Evolutionary conservation across 23 tunicate species (phyloP).

Genomic region (Halocynthia aurantium): DNA sequence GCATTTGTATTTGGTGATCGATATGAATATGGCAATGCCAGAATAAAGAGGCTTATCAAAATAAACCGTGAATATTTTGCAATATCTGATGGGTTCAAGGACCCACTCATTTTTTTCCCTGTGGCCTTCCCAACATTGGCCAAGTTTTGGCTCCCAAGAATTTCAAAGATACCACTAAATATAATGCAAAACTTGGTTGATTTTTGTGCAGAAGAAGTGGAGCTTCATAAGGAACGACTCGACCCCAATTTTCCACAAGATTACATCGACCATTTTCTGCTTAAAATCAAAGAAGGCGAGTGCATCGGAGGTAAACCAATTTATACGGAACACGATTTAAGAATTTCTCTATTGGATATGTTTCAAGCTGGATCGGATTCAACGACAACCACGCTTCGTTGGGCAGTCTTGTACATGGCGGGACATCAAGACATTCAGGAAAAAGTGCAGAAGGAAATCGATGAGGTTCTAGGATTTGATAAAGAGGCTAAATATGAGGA

Average conservation of each 20-base stretch:
- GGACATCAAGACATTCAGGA: conserved; percentile 45
- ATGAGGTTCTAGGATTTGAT: conserved; percentile 28
- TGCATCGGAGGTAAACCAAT: no score
- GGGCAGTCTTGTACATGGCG: conserved; percentile 36
- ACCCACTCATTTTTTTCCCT: neutral
- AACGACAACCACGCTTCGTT: conserved; percentile 47
- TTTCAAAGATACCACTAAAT: neutral
- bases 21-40: conserved; percentile 26
- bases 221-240: conserved; percentile 10
- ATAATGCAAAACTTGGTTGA: neutral
- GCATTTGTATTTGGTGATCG: conserved; percentile 24
- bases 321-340: no score
- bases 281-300: no score
- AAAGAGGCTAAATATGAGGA: no score
- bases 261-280: conserved; percentile 28
- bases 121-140: conserved; percentile 5
- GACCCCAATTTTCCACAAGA: conserved; percentile 17
- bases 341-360: conserved; percentile 4
- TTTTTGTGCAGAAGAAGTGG: neutral
- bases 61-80: conserved; percentile 19
- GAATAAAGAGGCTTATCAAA: conserved; percentile 6
- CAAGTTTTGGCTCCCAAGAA: conserved; percentile 8
- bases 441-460: conserved; percentile 47
- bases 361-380: conserved; percentile 66
- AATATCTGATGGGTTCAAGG: neutral